Evolutionary conservation across 2,797 vertebrate genomes (phyloP).

Genomic region (Acestrorhynchus altus): DNA sequence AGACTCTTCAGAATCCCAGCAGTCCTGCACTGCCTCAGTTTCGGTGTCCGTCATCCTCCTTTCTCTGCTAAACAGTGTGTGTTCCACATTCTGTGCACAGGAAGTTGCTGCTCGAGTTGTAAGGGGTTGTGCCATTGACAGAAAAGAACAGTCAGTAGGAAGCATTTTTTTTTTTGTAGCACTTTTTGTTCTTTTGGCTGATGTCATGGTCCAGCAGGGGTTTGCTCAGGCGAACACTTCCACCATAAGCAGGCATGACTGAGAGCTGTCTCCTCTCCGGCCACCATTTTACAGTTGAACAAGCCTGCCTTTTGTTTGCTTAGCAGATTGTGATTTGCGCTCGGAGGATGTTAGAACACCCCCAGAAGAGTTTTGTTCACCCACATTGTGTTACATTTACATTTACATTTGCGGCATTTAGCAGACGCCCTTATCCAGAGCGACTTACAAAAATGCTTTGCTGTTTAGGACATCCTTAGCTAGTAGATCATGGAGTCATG

Average conservation of each 20-base stretch:
- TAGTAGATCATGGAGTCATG: too few species aligned
- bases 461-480: too few species aligned
- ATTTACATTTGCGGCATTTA: too few species aligned
- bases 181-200: slow-evolving; percentile 7
- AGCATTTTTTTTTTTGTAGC: neutral
- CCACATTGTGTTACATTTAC: slow-evolving; percentile 1
- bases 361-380: slow-evolving; percentile 8
- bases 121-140: slow-evolving; percentile 18
- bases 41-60: neutral
- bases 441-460: too few species aligned
- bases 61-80: slow-evolving; percentile 1
- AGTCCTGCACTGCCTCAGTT: slow-evolving; percentile 3
- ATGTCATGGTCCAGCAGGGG: slow-evolving; percentile 24
- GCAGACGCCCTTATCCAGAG: too few species aligned
- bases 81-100: neutral
- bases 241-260: slow-evolving; percentile 17
- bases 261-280: slow-evolving; percentile 11
- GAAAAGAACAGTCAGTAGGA: slow-evolving; percentile 3
- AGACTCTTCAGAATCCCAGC: neutral
- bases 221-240: slow-evolving; percentile 21
- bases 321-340: slow-evolving; percentile 10
- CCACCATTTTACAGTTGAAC: slow-evolving; percentile 31
- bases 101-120: slow-evolving; percentile 19
- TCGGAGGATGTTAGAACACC: slow-evolving; percentile 20
- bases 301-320: slow-evolving; percentile 13